Evolutionary conservation across 1,140 invertebrate species (phyloP), one percentile per base, ranked within the genome.

Genomic region (Aphidius gifuensis): DNA sequence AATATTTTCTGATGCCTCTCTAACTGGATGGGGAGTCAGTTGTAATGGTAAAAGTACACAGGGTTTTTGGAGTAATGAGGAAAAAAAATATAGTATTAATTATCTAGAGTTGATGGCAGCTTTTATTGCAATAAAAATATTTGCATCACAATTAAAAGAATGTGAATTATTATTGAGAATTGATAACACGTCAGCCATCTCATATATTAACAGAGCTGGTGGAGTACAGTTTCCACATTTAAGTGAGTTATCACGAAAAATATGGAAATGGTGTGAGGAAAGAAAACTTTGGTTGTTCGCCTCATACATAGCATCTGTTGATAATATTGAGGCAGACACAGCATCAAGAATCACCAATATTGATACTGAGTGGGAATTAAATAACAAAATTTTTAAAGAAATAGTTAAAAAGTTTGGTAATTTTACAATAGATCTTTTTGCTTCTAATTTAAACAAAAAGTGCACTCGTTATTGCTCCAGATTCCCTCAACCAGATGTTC

Each of bases 181-280:
- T 23, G 69, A 71, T 49, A 69, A 69, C 62, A 69, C 64, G 3
- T 68, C 69, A 5, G 67, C 69, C 7, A 62, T 71, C 9, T 21
- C 66, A 21, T 62, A 58, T 58, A 64, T 66, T 4, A 70, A 70
- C 55, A 51, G 57, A 42, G 62, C 66, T 60, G 70, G 70, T 7
- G 61, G 68, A 39, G 54, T 70, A 6, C 66, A 65, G 48, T 69
- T 61, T 47, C 64, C 60, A 44, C 60, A 66, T 46, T 58, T 73
- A 39, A 67, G 60, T 56, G 48, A 61, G 21, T 6, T 71, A 9
- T 9, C 68, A 44, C 58, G 50, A 60, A 16, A 63, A 44, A 62
- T 72, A 23, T 73, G 67, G 69, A 54, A 69, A 9, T 71, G 68
- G 65, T 74, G 70, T 64, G 69, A 74, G 62, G 39, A 16, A 11